Evolutionary conservation across 1,140 invertebrate species (phyloP).

Genomic region (Drepana arcuata): DNA sequence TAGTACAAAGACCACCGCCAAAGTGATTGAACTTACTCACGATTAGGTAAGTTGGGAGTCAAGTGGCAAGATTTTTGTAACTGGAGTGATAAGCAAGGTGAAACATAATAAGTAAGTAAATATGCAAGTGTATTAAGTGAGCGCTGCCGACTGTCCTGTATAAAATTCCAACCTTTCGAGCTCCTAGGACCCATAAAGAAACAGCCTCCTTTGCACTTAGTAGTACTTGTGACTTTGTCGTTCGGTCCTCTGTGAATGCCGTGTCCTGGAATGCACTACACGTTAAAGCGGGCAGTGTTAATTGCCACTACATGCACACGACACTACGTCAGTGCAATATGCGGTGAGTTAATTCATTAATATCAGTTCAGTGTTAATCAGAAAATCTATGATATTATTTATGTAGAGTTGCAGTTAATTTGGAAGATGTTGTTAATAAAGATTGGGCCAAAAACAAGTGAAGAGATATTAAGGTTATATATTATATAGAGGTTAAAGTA

Average conservation of each 20-base stretch:
- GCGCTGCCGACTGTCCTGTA: slow-evolving; percentile 28
- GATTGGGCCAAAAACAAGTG: too few species aligned
- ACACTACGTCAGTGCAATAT: slow-evolving; percentile 20
- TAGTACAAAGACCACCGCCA: too few species aligned
- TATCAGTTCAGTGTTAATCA: slow-evolving; percentile 4
- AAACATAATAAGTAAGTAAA: slow-evolving; percentile 29
- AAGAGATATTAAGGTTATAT: too few species aligned
- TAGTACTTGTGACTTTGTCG: slow-evolving; percentile 81
- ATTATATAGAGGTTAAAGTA: too few species aligned
- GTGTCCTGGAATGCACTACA: slow-evolving; percentile 78
- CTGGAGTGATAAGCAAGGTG: slow-evolving; percentile 49
- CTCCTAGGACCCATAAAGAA: slow-evolving; percentile 90
- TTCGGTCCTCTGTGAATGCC: slow-evolving; percentile 76
- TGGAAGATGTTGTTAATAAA: too few species aligned
- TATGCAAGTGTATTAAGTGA: slow-evolving; percentile 18
- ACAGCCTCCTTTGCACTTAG: slow-evolving; percentile 91
- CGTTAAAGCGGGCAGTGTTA: slow-evolving; percentile 59
- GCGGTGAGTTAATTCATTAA: slow-evolving; percentile 17
- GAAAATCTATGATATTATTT: too few species aligned
- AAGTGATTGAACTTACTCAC: too few species aligned
- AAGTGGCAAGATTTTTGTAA: too few species aligned
- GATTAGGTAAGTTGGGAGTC: too few species aligned
- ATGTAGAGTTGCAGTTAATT: too few species aligned
- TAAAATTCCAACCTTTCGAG: slow-evolving; percentile 83
- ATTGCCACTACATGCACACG: slow-evolving; percentile 53